Evolutionary conservation across 2,888 invertebrate genomes (phyloP).

Genomic region (Melieria picta): DNA sequence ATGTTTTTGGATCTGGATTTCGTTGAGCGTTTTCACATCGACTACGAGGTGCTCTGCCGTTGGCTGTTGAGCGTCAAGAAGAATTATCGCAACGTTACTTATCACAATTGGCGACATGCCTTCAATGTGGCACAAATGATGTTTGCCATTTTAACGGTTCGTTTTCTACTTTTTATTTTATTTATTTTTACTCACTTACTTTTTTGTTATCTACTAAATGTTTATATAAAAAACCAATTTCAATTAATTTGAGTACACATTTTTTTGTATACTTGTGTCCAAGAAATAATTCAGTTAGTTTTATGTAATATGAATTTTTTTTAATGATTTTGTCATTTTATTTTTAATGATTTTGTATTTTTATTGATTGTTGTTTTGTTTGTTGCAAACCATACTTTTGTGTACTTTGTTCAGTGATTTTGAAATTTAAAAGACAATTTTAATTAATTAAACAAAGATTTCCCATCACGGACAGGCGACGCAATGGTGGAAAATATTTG

Average conservation of each 20-base stretch:
- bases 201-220: background rate
- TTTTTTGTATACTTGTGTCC: background rate
- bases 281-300: background rate
- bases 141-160: constrained; percentile 92
- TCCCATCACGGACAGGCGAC: constrained; percentile 73
- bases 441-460: constrained; percentile 44
- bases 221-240: too few relatives aligned
- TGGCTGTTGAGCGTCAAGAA: constrained; percentile 94
- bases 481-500: constrained; percentile 93
- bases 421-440: constrained; percentile 2
- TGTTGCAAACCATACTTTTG: background rate
- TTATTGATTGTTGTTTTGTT: constrained; percentile 25
- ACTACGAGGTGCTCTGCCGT: constrained; percentile 89
- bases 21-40: constrained; percentile 91
- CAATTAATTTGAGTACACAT: too few relatives aligned
- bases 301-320: constrained; percentile 1
- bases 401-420: background rate
- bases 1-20: constrained; percentile 96
- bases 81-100: constrained; percentile 93
- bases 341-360: constrained; percentile 17
- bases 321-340: background rate
- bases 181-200: background rate
- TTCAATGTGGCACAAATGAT: constrained; percentile 98
- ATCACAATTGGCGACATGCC: constrained; percentile 97
- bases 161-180: constrained; percentile 54